Base-by-base conservation (phyloP, 2,797 vertebrate genomes). In the Luscinia megarhynchos region DNA sequence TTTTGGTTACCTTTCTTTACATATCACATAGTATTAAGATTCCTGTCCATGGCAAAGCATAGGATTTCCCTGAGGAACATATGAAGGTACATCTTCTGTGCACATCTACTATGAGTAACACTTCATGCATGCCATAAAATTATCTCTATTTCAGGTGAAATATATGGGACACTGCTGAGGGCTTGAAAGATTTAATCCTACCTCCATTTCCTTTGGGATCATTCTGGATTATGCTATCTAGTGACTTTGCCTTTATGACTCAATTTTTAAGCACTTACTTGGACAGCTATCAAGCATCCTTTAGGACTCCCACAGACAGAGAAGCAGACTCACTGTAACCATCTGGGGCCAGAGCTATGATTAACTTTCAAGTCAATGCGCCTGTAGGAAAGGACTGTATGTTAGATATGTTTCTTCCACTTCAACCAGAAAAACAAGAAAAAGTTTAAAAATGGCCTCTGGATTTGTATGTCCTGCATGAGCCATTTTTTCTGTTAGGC, bases 301-400 rank as follows among this genome's bases (percentile, higher is more conserved):
- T 82, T 91, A 90, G 87, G 83, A 93, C 86, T 90, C 83, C 85
- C 88, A 90, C 90, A 95, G 93, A 84, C 15, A 41, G 86, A 92
- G 70, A 59, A 89, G 70, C 63, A 95, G 90, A 96, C 78, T 89
- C 86, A 79, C 58, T 57, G 74, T 23, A 94, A 91, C 90, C 80
- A 82, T 92, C 63, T 90, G 86, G 59, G 90, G 43, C 79, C 74
- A 84, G 84, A 93, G 58, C 63, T 93, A 79, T 68, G 90, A 94
- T 92, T 95, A 94, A 91, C 76, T 94, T 89, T 53, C 32, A 84
- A 92, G 80, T 90, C 84, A 82, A 34, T 46, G 15, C 34, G 80
- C 24, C 41, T 89, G 46, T 61, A 90, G 68, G 88, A 87, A 90
- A 64, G 88, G 30, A 87, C 67, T 73, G 38, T 32, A 27, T 30